Evolutionary conservation across 2,888 invertebrate genomes (phyloP).

Genomic region (Cryptus armator): DNA sequence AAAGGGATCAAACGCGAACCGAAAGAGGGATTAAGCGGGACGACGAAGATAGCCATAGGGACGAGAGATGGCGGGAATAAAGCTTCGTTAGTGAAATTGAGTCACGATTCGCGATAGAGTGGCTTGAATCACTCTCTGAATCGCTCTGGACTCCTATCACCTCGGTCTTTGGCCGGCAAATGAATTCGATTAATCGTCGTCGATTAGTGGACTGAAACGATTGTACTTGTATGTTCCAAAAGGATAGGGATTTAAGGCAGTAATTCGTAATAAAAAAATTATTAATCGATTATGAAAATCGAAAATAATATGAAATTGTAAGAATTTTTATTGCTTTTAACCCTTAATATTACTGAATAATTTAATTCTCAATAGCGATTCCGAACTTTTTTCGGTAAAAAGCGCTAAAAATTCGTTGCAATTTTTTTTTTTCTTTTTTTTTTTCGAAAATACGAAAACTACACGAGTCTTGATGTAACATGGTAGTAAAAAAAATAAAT

Average conservation of each 20-base stretch:
- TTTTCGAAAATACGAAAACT: not conserved
- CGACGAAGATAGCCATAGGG: slow-evolving; percentile 38
- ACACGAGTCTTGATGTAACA: not conserved
- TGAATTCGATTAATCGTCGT: slow-evolving; percentile 62
- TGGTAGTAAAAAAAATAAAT: slow-evolving; percentile 23
- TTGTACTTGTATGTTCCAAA: slow-evolving; percentile 34
- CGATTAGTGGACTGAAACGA: slow-evolving; percentile 54
- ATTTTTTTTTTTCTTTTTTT: not conserved
- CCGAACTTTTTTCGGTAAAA: not conserved
- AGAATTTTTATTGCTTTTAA: not conserved
- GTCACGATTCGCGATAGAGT: slow-evolving; percentile 61
- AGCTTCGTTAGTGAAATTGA: slow-evolving; percentile 68
- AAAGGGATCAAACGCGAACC: slow-evolving; percentile 63
- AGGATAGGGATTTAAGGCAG: not conserved
- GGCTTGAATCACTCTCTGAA: slow-evolving; percentile 44
- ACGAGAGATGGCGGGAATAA: slow-evolving; percentile 50
- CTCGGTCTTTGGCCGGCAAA: slow-evolving; percentile 22
- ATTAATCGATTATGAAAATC: slow-evolving; percentile 12
- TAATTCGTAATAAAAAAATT: not conserved
- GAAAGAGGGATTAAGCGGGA: slow-evolving; percentile 53
- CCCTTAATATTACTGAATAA: not conserved
- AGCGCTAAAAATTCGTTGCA: not conserved
- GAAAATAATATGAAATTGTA: not conserved
- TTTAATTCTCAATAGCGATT: not conserved
- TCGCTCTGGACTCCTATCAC: not conserved